These are phyloP conservation scores for Notocelia uddmanniana DNA, from an alignment of 2,888 invertebrate genomes.

Conservation along the genomic window DNA sequence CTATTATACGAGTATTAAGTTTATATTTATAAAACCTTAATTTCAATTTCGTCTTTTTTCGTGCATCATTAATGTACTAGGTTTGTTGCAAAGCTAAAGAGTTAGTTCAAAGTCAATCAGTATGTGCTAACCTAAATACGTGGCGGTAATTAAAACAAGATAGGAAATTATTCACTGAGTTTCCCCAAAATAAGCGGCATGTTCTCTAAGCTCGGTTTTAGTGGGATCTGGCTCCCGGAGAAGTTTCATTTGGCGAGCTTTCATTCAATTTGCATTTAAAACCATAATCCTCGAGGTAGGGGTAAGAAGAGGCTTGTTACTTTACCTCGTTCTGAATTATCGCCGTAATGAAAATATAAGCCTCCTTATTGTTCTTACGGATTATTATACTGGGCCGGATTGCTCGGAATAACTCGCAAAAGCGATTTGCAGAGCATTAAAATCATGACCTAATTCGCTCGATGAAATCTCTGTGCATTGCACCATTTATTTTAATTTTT, in stretches of 20 bases:
- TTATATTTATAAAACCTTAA: too few relatives aligned
- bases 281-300: slow-evolving; percentile 46
- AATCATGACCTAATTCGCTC: slow-evolving; percentile 37
- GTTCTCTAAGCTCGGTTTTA: slow-evolving; percentile 46
- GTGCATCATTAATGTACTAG: too few relatives aligned
- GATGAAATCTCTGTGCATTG: slow-evolving; percentile 14
- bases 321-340: slow-evolving; percentile 47
- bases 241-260: slow-evolving; percentile 47
- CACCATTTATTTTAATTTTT: slow-evolving; percentile 1
- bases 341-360: slow-evolving; percentile 46
- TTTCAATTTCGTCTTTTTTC: too few relatives aligned
- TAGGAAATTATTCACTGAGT: slow-evolving; percentile 46
- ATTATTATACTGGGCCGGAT: slow-evolving; percentile 44
- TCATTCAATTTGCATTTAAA: slow-evolving; percentile 48
- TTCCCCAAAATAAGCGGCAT: slow-evolving; percentile 45
- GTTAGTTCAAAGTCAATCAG: slow-evolving; percentile 20
- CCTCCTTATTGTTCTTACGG: slow-evolving; percentile 44
- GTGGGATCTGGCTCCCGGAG: slow-evolving; percentile 39
- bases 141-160: slow-evolving; percentile 47
- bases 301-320: slow-evolving; percentile 43
- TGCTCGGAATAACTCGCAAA: slow-evolving; percentile 36
- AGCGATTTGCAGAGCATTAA: slow-evolving; percentile 42
- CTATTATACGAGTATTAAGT: too few relatives aligned
- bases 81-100: too few relatives aligned
- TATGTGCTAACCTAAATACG: slow-evolving; percentile 24